These are phyloP conservation scores for Chaetophractus vellerosus DNA, from an alignment of 2,797 vertebrate genomes.

Conservation along the genomic window DNA sequence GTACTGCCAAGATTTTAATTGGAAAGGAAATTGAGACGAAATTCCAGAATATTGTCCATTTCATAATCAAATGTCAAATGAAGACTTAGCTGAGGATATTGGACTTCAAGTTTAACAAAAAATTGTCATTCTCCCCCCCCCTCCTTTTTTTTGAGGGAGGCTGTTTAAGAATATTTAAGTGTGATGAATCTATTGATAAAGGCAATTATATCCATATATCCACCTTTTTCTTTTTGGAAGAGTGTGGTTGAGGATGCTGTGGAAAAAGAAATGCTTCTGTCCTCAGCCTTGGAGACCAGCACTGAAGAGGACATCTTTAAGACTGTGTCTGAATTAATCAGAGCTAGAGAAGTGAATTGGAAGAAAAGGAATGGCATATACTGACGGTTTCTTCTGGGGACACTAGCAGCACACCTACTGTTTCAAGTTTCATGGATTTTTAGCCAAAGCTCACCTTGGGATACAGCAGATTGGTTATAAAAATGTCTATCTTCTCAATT, in stretches of 20 bases:
- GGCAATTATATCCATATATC: not conserved
- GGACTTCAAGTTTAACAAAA: not conserved
- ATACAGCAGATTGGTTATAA: not conserved
- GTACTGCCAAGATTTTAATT: not conserved
- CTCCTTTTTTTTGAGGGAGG: no score
- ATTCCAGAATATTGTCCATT: conserved; percentile 6
- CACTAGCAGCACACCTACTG: no score
- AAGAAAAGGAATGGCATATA: not conserved
- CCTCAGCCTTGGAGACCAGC: not conserved
- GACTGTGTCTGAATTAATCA: not conserved
- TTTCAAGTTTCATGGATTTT: not conserved
- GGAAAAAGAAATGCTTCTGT: not conserved
- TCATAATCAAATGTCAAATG: conserved; percentile 52
- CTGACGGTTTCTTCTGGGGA: not conserved
- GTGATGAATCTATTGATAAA: not conserved
- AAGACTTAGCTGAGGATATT: not conserved
- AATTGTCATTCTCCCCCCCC: no score
- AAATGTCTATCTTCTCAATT: not conserved
- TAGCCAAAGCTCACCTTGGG: not conserved
- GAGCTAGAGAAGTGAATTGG: not conserved
- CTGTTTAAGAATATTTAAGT: not conserved
- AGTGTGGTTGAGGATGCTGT: not conserved
- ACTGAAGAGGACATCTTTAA: not conserved
- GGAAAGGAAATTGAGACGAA: conserved; percentile 51
- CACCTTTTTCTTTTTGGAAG: not conserved